A percentile compares a stretch with the other conserved stretches of the same genome.
phyloP scores from a whole-genome alignment of 2,113 vertebrate genomes.

The Varanus komodoensis region DNA sequence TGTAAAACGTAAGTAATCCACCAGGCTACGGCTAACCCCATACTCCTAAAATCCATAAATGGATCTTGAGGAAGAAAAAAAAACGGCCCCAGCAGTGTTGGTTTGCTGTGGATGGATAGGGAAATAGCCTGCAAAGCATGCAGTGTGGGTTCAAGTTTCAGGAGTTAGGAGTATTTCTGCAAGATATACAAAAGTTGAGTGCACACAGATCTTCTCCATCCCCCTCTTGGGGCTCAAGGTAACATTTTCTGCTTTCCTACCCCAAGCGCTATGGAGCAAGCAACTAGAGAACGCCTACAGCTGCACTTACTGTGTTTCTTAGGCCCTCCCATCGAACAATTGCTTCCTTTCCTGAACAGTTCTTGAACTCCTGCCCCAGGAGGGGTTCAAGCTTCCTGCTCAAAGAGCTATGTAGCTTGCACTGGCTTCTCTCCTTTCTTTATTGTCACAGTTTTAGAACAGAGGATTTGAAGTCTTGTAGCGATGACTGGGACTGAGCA shows the following conservation, averaged over 20 bases:
- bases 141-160: background rate
- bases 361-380: too few relatives aligned
- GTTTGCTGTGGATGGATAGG: too few relatives aligned
- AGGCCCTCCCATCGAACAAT: background rate
- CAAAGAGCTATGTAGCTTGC: too few relatives aligned
- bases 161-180: too few relatives aligned
- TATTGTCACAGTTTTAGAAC: too few relatives aligned
- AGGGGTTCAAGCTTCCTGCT: background rate
- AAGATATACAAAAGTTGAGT: background rate
- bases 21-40: too few relatives aligned
- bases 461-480: too few relatives aligned
- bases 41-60: too few relatives aligned
- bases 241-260: background rate
- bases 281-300: background rate
- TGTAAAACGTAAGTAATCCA: too few relatives aligned
- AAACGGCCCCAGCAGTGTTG: too few relatives aligned
- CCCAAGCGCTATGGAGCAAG: background rate
- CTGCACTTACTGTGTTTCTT: background rate
- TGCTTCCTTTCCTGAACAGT: background rate
- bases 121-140: background rate
- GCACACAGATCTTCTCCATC: background rate
- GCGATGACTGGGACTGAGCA: background rate
- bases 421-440: too few relatives aligned
- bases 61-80: too few relatives aligned
- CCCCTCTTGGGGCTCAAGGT: background rate